Conservation (phyloP, 2,797 vertebrate species). For the Cryptoblepharus egeriae region DNA sequence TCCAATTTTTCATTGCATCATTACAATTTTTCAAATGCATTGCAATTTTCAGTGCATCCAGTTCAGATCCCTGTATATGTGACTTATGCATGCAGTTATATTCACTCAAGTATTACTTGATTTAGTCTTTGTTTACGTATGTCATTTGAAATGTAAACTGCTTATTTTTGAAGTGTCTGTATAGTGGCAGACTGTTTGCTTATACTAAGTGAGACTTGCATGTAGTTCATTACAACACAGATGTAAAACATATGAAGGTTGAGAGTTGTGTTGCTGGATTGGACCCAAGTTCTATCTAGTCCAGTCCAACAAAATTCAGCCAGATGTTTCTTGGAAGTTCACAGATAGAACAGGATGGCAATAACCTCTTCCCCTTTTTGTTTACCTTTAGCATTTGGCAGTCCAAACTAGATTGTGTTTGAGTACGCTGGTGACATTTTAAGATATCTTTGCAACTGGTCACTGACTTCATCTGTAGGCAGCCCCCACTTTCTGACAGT, state of each 20-base stretch:
- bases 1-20: too few species aligned
- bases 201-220: slow-evolving; percentile 57
- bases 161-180: slow-evolving; percentile 57
- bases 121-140: slow-evolving; percentile 36
- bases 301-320: background rate
- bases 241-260: slow-evolving; percentile 55
- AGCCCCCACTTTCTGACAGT: too few species aligned
- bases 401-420: background rate
- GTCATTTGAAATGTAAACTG: slow-evolving; percentile 20
- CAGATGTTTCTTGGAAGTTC: background rate
- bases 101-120: slow-evolving; percentile 4
- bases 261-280: background rate
- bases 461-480: background rate
- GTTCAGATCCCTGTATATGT: background rate
- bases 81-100: slow-evolving; percentile 7
- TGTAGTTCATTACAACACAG: slow-evolving; percentile 45
- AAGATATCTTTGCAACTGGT: background rate
- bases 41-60: slow-evolving; percentile 11
- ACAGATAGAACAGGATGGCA: background rate
- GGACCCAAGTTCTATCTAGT: background rate
- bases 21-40: too few species aligned
- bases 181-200: slow-evolving; percentile 47
- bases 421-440: slow-evolving; percentile 37
- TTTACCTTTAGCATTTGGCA: background rate
- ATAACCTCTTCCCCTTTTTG: background rate